Evolutionary conservation across 1,140 invertebrate genomes (phyloP).

Genomic region (Meteorus sp.): DNA sequence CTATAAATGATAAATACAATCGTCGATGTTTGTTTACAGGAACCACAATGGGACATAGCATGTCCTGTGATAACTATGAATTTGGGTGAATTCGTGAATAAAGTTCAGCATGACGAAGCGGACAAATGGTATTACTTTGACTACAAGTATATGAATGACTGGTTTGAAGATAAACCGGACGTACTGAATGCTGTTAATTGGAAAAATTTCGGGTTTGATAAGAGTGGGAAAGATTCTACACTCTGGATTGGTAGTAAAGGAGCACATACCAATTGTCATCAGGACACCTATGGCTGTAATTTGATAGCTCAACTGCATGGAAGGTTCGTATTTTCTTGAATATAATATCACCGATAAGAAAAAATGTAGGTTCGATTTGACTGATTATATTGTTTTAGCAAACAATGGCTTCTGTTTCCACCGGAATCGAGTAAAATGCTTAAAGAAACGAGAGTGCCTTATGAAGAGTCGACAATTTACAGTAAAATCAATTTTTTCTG

Average conservation of each 20-base stretch:
- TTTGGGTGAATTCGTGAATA: constrained; percentile 67
- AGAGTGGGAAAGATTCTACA: constrained; percentile 72
- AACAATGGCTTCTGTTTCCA: constrained; percentile 92
- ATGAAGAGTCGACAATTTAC: constrained; percentile 96
- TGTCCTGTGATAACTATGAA: constrained; percentile 62
- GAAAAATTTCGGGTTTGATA: constrained; percentile 76
- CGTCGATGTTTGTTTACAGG: constrained; percentile 45
- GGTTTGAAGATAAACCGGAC: constrained; percentile 65
- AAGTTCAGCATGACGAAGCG: constrained; percentile 42
- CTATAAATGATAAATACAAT: constrained; percentile 18
- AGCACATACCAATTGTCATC: constrained; percentile 91
- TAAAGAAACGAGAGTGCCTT: constrained; percentile 85
- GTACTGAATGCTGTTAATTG: constrained; percentile 72
- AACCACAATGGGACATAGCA: constrained; percentile 77
- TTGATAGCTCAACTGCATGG: constrained; percentile 87
- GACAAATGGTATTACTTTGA: constrained; percentile 78
- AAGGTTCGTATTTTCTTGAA: constrained; percentile 60
- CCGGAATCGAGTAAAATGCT: constrained; percentile 70
- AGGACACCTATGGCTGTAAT: constrained; percentile 93
- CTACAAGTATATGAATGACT: constrained; percentile 79
- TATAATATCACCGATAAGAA: constrained; percentile 2
- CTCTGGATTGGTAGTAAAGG: constrained; percentile 89
- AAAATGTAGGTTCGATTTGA: background rate
- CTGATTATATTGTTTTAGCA: constrained; percentile 61
- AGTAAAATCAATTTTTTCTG: constrained; percentile 80